Evolutionary conservation across 2,888 invertebrate species (phyloP).

Genomic region (Pyrocoelia pectoralis): DNA sequence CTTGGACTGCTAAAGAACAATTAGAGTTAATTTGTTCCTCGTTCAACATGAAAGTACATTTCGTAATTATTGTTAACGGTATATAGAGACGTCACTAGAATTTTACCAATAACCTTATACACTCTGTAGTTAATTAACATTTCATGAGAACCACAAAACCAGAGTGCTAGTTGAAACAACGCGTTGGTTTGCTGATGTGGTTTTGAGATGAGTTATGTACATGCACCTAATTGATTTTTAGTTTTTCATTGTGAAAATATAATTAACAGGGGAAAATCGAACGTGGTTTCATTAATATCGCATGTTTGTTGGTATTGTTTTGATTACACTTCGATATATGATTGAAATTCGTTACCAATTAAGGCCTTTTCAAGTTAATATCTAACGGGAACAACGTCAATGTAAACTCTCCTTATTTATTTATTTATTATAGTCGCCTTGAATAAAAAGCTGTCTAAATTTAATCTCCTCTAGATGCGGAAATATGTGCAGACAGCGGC

Average conservation of each 20-base stretch:
- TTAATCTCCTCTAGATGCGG: too few relatives aligned
- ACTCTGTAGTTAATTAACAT: conserved; percentile 29
- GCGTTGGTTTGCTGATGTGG: conserved; percentile 15
- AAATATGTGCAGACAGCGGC: too few relatives aligned
- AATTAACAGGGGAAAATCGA: neutral
- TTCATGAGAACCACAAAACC: conserved; percentile 27
- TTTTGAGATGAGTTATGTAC: conserved; percentile 13
- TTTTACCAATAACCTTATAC: conserved; percentile 27
- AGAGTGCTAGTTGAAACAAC: conserved; percentile 17
- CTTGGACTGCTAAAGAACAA: conserved; percentile 22
- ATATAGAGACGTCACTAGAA: conserved; percentile 22
- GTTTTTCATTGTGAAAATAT: neutral
- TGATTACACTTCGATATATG: too few relatives aligned
- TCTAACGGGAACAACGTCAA: too few relatives aligned
- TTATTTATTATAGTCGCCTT: too few relatives aligned
- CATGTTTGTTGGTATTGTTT: too few relatives aligned
- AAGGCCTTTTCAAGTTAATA: too few relatives aligned
- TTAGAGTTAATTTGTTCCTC: conserved; percentile 27
- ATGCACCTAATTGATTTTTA: conserved; percentile 8
- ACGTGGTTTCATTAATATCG: too few relatives aligned
- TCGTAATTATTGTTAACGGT: conserved; percentile 31
- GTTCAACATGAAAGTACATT: conserved; percentile 17
- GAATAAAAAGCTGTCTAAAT: too few relatives aligned
- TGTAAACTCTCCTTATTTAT: too few relatives aligned
- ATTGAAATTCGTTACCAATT: too few relatives aligned